Conservation (phyloP, 1,140 invertebrate genomes). For the Drosophila parvula region DNA sequence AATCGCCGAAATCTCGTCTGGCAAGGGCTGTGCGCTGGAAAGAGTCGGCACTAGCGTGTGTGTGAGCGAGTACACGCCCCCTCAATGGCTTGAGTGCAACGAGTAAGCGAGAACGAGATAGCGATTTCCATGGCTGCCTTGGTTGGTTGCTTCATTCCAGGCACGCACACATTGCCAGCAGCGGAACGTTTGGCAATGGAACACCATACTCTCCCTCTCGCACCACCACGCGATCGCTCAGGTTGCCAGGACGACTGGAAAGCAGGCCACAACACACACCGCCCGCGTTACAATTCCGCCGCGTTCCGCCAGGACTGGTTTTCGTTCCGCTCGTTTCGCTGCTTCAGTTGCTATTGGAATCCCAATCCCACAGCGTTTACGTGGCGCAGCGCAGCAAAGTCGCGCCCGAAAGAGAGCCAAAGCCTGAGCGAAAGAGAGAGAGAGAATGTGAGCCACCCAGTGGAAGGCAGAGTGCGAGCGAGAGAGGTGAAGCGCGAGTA, state of each 20-base stretch:
- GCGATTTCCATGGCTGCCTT: slow-evolving; percentile 59
- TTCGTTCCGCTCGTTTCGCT: slow-evolving; percentile 54
- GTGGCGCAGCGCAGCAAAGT: slow-evolving; percentile 57
- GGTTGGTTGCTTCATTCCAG: slow-evolving; percentile 61
- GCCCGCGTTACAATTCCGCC: slow-evolving; percentile 40
- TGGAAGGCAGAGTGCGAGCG: slow-evolving; percentile 8
- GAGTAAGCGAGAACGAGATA: slow-evolving; percentile 49
- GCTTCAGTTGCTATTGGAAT: slow-evolving; percentile 83
- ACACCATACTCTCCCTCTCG: slow-evolving; percentile 32
- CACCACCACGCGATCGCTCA: slow-evolving; percentile 51
- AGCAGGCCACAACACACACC: slow-evolving; percentile 39
- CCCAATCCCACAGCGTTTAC: slow-evolving; percentile 80
- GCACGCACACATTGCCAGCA: slow-evolving; percentile 32
- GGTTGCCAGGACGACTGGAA: slow-evolving; percentile 78
- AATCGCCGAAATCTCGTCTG: slow-evolving; percentile 10
- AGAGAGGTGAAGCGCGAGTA: slow-evolving; percentile 27
- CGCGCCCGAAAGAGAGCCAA: slow-evolving; percentile 23
- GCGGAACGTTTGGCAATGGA: slow-evolving; percentile 47
- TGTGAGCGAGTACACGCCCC: slow-evolving; percentile 56
- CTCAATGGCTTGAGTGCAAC: slow-evolving; percentile 30
- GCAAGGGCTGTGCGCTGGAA: slow-evolving; percentile 15
- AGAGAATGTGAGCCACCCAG: slow-evolving; percentile 1
- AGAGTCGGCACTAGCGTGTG: slow-evolving; percentile 50
- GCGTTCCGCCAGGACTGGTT: slow-evolving; percentile 77
- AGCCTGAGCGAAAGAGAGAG: slow-evolving; percentile 9